Evolutionary conservation across 1,140 invertebrate genomes (phyloP).

Genomic region (Orchesella cincta): DNA sequence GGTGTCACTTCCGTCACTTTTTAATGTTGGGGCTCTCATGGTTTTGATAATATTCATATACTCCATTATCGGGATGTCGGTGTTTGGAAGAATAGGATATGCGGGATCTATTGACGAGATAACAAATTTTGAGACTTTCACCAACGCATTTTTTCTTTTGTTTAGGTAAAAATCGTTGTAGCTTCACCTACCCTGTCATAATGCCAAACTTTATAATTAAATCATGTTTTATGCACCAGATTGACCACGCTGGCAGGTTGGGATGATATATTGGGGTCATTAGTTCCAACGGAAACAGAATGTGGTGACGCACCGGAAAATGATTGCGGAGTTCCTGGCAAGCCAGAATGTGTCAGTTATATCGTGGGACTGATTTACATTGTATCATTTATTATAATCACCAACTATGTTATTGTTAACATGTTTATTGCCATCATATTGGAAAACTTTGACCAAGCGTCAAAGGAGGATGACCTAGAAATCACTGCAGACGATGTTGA

Average conservation of each 20-base stretch:
- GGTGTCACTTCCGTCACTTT: constrained; percentile 88
- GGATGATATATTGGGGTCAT: neutral
- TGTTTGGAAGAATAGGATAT: neutral
- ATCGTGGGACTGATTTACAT: neutral
- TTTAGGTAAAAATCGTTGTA: neutral
- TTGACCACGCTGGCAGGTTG: neutral
- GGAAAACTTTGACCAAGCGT: neutral
- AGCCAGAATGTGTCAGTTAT: neutral
- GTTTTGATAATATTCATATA: constrained; percentile 94
- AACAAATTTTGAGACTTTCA: neutral
- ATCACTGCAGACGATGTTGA: neutral
- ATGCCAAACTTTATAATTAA: neutral
- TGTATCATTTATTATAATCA: neutral
- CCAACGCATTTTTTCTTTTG: neutral
- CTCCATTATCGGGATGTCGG: constrained; percentile 86
- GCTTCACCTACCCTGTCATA: too few species aligned
- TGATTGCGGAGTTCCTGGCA: neutral
- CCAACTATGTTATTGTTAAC: neutral
- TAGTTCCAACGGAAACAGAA: neutral
- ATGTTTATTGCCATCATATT: neutral
- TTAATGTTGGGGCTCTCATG: constrained; percentile 91
- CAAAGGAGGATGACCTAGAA: neutral
- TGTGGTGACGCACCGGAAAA: neutral
- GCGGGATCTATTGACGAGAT: neutral
- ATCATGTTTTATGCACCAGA: neutral